These are phyloP conservation scores for Trogon melanurus DNA, from an alignment of 2,113 vertebrate species.

Conservation along the genomic window DNA sequence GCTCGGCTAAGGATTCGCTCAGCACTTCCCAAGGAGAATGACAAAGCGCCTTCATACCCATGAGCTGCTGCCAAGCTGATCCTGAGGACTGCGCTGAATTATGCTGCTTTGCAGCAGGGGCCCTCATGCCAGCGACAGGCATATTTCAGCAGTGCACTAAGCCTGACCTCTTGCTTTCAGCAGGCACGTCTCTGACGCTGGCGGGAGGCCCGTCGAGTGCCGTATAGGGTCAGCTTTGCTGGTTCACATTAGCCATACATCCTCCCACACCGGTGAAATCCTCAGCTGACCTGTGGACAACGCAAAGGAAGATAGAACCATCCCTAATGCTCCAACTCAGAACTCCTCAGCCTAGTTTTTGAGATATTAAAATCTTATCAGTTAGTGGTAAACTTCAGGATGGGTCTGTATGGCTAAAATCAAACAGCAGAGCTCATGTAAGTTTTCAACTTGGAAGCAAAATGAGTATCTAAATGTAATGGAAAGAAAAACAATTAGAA, in stretches of 20 bases:
- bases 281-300: not conserved
- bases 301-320: fast-evolving
- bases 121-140: not conserved
- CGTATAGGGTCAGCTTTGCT: not conserved
- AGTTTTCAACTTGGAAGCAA: not conserved
- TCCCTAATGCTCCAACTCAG: not conserved
- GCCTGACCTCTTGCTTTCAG: not conserved
- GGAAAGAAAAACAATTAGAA: slow-evolving; percentile 44
- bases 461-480: not conserved
- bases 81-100: not conserved
- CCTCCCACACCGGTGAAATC: not conserved
- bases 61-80: not conserved
- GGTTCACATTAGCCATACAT: not conserved
- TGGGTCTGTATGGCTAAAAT: not conserved
- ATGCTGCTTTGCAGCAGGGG: not conserved
- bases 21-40: not conserved
- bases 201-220: not conserved
- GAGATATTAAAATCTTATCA: not conserved
- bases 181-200: not conserved
- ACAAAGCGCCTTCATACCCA: not conserved
- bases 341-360: not conserved
- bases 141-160: not conserved
- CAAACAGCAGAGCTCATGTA: not conserved
- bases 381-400: not conserved
- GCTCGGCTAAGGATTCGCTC: not conserved